Conservation (phyloP, 92 coral and sea anemone genomes). For the Pocillopora grandis region DNA sequence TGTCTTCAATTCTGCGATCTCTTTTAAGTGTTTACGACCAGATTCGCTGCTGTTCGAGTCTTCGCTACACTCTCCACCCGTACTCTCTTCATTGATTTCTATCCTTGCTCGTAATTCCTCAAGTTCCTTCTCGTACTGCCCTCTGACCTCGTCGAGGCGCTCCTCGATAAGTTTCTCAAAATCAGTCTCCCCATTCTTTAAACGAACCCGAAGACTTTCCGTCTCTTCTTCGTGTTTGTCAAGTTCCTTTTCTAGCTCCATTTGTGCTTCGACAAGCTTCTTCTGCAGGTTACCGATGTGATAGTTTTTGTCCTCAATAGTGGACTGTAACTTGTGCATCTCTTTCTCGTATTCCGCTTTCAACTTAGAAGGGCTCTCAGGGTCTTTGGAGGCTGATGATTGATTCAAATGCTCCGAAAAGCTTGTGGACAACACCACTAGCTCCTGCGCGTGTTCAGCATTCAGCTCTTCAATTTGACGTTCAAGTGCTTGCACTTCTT, state of each 20-base stretch:
- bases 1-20: constrained; percentile 60
- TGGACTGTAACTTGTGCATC: constrained; percentile 65
- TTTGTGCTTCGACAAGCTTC: constrained; percentile 75
- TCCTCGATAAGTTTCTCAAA: constrained; percentile 47
- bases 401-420: constrained; percentile 74
- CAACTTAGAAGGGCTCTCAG: constrained; percentile 6
- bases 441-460: constrained; percentile 80
- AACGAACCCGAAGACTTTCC: constrained; percentile 66
- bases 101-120: constrained; percentile 63
- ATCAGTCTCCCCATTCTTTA: constrained; percentile 55
- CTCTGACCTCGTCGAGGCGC: constrained; percentile 53
- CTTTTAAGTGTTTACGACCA: constrained; percentile 28
- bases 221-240: constrained; percentile 84
- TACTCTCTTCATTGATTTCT: constrained; percentile 39
- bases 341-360: constrained; percentile 65
- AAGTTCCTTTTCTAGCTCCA: constrained; percentile 78
- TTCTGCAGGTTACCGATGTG: constrained; percentile 81
- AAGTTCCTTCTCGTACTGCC: constrained; percentile 70
- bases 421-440: constrained; percentile 75
- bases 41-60: constrained; percentile 41
- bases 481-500: constrained; percentile 56
- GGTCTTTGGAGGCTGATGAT: constrained; percentile 39
- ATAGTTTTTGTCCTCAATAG: constrained; percentile 78
- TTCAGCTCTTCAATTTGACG: constrained; percentile 56
- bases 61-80: constrained; percentile 51